These are phyloP conservation scores for Barbus barbus DNA, from an alignment of 2,113 vertebrate species.

Conservation along the genomic window DNA sequence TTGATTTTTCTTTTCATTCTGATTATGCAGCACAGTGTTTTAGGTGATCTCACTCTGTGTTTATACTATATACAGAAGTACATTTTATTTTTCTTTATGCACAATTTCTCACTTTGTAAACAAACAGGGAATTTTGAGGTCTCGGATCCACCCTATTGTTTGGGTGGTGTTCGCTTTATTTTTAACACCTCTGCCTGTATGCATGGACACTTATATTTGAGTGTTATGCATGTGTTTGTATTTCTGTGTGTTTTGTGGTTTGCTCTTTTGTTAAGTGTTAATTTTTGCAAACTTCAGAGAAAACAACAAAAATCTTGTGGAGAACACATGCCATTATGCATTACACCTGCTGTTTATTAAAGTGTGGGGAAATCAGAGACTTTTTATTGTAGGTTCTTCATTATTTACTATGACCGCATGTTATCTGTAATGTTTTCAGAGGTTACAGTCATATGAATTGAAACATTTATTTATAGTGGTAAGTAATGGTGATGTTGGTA, in stretches of 20 bases:
- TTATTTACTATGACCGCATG: not conserved
- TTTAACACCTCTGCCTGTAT: constrained; percentile 20
- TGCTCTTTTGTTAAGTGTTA: not conserved
- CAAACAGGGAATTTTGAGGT: constrained; percentile 71
- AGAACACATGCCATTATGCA: not conserved
- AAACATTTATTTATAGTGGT: not conserved
- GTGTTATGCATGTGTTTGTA: constrained; percentile 17
- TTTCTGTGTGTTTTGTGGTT: constrained; percentile 35
- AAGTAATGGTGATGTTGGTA: not conserved
- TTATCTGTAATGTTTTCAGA: not conserved
- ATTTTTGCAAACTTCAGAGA: constrained; percentile 7
- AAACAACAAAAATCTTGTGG: not conserved
- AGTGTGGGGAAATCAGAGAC: not conserved
- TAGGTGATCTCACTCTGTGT: constrained; percentile 23
- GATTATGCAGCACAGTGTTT: constrained; percentile 4
- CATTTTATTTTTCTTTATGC: constrained; percentile 1
- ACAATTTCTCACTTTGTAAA: constrained; percentile 47
- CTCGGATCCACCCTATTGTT: constrained; percentile 75
- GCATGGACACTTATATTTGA: constrained; percentile 40
- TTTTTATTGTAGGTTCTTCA: not conserved
- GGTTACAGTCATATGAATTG: not conserved
- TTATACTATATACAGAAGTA: not conserved
- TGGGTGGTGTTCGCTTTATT: constrained; percentile 66
- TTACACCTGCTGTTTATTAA: not conserved
- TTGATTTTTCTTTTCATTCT: not conserved